Conservation (phyloP, 2,113 vertebrate genomes). For the Spheniscus mendiculus region DNA sequence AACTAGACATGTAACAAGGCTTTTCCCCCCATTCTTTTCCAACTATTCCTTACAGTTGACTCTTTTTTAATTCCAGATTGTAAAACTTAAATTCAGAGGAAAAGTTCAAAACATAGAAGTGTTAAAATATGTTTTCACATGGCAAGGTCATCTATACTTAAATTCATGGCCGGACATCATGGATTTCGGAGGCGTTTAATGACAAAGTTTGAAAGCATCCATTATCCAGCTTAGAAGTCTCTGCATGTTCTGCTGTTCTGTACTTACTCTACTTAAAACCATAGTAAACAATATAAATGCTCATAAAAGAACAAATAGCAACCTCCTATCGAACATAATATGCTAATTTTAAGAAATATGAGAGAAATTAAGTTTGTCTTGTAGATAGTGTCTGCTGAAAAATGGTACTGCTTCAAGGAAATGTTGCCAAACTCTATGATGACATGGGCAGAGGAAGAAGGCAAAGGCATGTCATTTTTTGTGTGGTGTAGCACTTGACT, state of each 20-base stretch:
- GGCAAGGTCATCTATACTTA: neutral
- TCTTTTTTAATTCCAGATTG: neutral
- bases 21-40: neutral
- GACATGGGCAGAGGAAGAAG: neutral
- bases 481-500: neutral
- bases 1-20: neutral
- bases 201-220: neutral
- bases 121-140: neutral
- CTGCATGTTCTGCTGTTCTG: neutral
- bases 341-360: neutral
- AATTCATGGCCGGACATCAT: neutral
- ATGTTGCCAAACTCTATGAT: neutral
- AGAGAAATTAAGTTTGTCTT: neutral
- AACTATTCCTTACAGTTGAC: neutral
- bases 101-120: neutral
- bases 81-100: neutral
- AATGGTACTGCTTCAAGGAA: neutral
- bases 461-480: neutral
- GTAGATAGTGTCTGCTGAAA: neutral
- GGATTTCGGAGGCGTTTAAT: neutral
- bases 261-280: neutral
- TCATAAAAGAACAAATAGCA: neutral
- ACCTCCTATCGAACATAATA: neutral
- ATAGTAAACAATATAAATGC: neutral
- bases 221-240: neutral